These are phyloP conservation scores for Drosophila quasianomalipes DNA, from an alignment of 2,888 invertebrate species.

Conservation along the genomic window DNA sequence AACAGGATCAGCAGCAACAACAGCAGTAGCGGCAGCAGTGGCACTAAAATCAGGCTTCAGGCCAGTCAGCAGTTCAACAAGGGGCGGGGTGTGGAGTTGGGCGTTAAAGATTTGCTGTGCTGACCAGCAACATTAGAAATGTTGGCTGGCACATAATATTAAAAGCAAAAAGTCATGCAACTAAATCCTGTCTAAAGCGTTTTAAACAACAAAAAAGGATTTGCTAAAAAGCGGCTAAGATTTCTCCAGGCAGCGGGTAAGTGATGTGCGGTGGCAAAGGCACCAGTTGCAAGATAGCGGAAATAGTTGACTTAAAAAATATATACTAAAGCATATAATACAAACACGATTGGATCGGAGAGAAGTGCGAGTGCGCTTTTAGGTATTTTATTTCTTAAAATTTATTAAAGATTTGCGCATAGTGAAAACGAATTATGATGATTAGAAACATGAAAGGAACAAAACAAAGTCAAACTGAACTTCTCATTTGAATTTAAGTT, in stretches of 20 bases:
- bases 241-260: slow-evolving; percentile 31
- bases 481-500: background rate
- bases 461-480: background rate
- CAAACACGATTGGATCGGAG: background rate
- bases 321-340: background rate
- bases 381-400: background rate
- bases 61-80: slow-evolving; percentile 37
- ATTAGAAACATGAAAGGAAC: too few relatives aligned
- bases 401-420: too few relatives aligned
- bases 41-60: slow-evolving; percentile 36
- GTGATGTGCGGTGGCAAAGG: background rate
- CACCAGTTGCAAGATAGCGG: slow-evolving; percentile 11
- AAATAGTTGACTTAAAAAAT: slow-evolving; percentile 33
- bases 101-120: background rate
- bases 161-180: slow-evolving; percentile 77
- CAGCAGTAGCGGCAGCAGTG: slow-evolving; percentile 29
- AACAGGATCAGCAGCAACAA: slow-evolving; percentile 48
- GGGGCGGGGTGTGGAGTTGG: background rate
- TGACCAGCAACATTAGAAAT: slow-evolving; percentile 51
- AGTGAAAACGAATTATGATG: too few relatives aligned
- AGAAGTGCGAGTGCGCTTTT: slow-evolving; percentile 19
- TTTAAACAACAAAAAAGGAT: slow-evolving; percentile 75
- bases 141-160: slow-evolving; percentile 53
- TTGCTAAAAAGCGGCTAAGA: slow-evolving; percentile 71
- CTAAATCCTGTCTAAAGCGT: slow-evolving; percentile 77